phyloP scores from a whole-genome alignment of 2,113 vertebrate genomes.

The Leiothrix lutea region DNA sequence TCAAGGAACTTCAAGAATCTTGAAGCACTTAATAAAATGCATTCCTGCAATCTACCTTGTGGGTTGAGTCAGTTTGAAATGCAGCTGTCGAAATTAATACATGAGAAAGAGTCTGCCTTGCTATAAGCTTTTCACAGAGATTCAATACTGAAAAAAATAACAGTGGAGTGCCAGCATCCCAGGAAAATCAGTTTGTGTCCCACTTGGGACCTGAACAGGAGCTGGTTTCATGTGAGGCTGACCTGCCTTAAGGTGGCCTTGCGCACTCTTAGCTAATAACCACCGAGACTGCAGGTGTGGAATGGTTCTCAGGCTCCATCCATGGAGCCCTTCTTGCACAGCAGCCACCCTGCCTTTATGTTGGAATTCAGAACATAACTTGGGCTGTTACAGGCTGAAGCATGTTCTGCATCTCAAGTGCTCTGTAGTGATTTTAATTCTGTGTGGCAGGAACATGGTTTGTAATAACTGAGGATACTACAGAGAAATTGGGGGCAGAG shows the following conservation, averaged over 20 bases:
- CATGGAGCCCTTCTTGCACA: neutral
- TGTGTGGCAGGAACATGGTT: neutral
- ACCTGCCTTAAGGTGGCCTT: neutral
- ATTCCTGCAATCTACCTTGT: neutral
- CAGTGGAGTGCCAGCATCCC: too few relatives aligned
- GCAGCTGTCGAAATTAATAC: neutral
- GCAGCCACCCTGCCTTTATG: neutral
- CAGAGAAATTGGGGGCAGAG: neutral
- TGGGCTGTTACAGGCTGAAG: neutral
- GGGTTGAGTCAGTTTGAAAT: neutral
- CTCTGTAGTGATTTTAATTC: neutral
- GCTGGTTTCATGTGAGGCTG: neutral
- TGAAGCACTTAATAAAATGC: neutral
- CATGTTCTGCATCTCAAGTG: neutral
- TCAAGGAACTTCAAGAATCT: neutral
- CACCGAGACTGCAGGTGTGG: rapidly evolving
- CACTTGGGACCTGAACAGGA: rapidly evolving
- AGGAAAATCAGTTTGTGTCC: neutral
- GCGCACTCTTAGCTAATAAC: neutral
- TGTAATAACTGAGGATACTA: neutral
- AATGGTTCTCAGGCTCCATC: neutral
- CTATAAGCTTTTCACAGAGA: neutral
- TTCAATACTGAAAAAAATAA: neutral
- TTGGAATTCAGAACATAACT: neutral
- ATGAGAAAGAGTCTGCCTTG: rapidly evolving